Conservation (phyloP, 2,888 invertebrate species). For the Apamea crenata region DNA sequence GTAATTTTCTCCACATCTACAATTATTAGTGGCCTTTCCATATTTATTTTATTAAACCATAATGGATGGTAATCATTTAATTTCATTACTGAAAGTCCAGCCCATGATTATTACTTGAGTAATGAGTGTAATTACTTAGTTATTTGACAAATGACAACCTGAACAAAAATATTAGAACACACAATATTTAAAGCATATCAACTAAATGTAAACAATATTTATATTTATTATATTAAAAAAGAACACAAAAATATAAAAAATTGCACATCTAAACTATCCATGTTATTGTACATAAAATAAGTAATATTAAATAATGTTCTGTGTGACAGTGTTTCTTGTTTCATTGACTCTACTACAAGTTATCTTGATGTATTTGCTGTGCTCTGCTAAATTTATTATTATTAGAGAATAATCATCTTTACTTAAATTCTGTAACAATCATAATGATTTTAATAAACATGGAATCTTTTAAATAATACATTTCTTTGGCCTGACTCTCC, state of each 20-base stretch:
- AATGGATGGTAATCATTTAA: neutral
- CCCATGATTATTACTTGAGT: slow-evolving; percentile 2
- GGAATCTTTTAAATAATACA: neutral
- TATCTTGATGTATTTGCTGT: slow-evolving; percentile 44
- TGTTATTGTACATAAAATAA: neutral
- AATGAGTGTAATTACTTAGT: neutral
- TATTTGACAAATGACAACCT: neutral
- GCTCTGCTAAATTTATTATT: slow-evolving; percentile 47
- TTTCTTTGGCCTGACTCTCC: neutral
- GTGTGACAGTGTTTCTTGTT: slow-evolving; percentile 10
- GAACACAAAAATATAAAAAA: neutral
- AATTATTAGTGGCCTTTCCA: slow-evolving; percentile 1
- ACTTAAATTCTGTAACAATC: neutral
- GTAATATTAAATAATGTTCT: neutral
- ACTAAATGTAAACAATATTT: slow-evolving; percentile 9
- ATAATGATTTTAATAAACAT: neutral
- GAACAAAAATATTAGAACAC: neutral
- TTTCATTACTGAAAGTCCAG: slow-evolving; percentile 9
- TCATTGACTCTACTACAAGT: slow-evolving; percentile 55
- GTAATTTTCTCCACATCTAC: neutral
- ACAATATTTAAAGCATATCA: neutral
- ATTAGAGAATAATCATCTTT: slow-evolving; percentile 30
- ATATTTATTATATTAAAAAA: neutral
- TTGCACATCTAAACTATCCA: neutral
- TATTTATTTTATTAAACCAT: slow-evolving; percentile 1